These are phyloP conservation scores for Acanthurus leucopareius DNA, from an alignment of 2,797 vertebrate genomes.

Conservation along the genomic window DNA sequence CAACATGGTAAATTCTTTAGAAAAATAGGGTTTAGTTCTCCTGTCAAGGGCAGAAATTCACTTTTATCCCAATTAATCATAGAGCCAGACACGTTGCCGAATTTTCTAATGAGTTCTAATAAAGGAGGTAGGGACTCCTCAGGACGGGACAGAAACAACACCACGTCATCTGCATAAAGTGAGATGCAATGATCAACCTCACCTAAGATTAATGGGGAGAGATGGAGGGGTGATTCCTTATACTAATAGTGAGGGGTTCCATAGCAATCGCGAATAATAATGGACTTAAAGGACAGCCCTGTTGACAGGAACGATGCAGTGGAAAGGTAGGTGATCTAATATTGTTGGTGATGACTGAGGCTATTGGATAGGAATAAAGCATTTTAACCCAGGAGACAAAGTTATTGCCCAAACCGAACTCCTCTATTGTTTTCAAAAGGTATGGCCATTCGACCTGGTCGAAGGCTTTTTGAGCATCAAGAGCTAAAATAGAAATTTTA, in stretches of 20 bases:
- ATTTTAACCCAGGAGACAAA: slow-evolving; percentile 1
- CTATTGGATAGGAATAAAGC: neutral
- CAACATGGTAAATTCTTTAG: neutral
- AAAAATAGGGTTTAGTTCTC: neutral
- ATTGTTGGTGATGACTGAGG: neutral
- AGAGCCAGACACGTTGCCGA: neutral
- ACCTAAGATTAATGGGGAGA: neutral
- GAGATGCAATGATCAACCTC: neutral
- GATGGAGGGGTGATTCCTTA: neutral
- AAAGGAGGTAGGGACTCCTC: neutral
- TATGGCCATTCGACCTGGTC: neutral
- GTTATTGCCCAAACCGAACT: neutral
- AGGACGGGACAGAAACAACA: neutral
- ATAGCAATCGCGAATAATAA: too few relatives aligned
- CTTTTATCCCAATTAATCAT: slow-evolving; percentile 2
- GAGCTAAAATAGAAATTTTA: neutral
- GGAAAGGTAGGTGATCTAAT: neutral
- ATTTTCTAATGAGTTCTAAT: neutral
- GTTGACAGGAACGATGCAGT: neutral
- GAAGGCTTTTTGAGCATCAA: neutral
- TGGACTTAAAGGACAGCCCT: neutral
- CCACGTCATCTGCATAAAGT: neutral
- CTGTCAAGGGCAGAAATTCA: neutral
- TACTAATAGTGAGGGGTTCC: too few relatives aligned
- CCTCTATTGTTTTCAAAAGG: neutral